Percentiles rank a stretch among this genome's conserved stretches.
These are phyloP conservation scores for Nicator chloris DNA, from an alignment of 2,113 vertebrate species.

Conservation along the genomic window DNA sequence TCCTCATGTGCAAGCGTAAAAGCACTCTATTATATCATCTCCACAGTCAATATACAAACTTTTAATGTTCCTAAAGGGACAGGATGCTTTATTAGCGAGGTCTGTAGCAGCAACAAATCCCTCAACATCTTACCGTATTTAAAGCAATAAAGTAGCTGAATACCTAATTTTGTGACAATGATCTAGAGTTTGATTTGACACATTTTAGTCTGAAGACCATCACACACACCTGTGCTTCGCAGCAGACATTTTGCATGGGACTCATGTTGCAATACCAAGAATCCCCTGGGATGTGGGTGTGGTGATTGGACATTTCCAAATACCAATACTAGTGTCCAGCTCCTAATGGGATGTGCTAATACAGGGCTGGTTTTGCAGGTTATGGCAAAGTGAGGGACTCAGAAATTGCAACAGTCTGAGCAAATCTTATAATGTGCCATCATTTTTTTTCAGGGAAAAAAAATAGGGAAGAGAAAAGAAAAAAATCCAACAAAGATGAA, in stretches of 20 bases:
- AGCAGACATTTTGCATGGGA: not conserved
- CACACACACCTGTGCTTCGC: not conserved
- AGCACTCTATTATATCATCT: not conserved
- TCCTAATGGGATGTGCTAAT: not conserved
- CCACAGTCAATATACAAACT: not conserved
- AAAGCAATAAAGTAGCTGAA: not conserved
- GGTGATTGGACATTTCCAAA: not conserved
- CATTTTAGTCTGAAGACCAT: not conserved
- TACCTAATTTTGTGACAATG: not conserved
- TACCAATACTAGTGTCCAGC: not conserved
- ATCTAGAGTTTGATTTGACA: not conserved
- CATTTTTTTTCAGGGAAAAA: constrained; percentile 76
- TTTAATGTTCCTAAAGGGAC: not conserved
- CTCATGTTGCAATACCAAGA: not conserved
- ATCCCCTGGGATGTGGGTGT: not conserved
- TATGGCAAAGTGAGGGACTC: not conserved
- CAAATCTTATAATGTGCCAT: constrained; percentile 24
- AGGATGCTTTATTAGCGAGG: not conserved
- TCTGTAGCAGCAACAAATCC: not conserved
- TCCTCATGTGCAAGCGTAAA: not conserved
- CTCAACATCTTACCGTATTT: not conserved
- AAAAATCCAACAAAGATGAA: constrained; percentile 85
- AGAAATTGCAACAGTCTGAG: not conserved
- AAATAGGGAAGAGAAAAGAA: constrained; percentile 79
- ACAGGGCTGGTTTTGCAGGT: not conserved